phyloP scores from a whole-genome alignment of 2,888 invertebrate species.

The Aquatica leii region DNA sequence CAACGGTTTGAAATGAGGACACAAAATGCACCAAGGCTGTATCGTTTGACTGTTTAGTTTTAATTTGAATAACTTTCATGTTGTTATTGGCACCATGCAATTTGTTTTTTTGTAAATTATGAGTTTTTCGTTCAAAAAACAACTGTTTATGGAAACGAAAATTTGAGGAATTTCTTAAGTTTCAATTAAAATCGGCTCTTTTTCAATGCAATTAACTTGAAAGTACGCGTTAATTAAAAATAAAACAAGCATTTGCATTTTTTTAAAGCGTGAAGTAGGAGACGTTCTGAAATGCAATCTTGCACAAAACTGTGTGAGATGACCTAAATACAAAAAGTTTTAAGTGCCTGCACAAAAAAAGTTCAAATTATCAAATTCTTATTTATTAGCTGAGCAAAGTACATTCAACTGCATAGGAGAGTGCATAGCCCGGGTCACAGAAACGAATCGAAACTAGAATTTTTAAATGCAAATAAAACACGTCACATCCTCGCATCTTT shows the following conservation, averaged over 20 bases:
- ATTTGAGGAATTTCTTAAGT: no score
- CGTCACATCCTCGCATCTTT: conserved; percentile 17
- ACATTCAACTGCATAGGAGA: conserved; percentile 40
- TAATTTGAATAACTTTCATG: conserved; percentile 27
- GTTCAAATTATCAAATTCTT: conserved; percentile 43
- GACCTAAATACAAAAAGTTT: conserved; percentile 11
- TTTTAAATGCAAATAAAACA: conserved; percentile 24
- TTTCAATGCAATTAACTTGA: no score
- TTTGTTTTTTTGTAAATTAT: not conserved
- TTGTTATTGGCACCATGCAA: not conserved
- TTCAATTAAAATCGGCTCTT: no score
- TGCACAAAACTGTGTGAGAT: not conserved
- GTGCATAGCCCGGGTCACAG: conserved; percentile 40
- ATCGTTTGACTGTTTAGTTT: conserved; percentile 49
- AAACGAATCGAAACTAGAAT: conserved; percentile 41
- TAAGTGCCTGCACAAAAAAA: conserved; percentile 21
- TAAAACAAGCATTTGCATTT: no score
- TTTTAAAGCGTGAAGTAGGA: no score
- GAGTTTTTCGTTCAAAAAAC: no score
- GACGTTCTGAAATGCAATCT: no score
- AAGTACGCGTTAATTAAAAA: no score
- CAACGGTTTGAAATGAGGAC: conserved; percentile 60
- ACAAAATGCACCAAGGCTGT: conserved; percentile 59
- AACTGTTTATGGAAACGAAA: no score
- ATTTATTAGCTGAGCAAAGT: conserved; percentile 42